phyloP scores from a whole-genome alignment of 2,113 vertebrate genomes.

The Dermatemys mawii region DNA sequence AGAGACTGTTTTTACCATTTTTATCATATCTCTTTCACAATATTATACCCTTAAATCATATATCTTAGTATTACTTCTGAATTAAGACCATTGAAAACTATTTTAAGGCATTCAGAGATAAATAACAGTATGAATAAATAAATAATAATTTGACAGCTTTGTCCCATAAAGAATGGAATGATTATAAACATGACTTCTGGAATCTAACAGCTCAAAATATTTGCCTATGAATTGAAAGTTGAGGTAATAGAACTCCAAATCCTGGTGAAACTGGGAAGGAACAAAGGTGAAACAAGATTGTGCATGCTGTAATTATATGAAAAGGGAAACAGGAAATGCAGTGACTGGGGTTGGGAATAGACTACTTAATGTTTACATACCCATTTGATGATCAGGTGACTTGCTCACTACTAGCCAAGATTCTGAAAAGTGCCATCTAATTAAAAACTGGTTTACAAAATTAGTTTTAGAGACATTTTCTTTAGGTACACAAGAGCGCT shows the following conservation, averaged over 20 bases:
- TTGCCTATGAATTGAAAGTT: neutral
- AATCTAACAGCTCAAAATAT: neutral
- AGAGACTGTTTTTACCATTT: conserved; percentile 16
- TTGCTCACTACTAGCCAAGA: neutral
- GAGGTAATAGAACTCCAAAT: neutral
- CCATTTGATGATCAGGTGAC: neutral
- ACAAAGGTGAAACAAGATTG: neutral
- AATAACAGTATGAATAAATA: conserved; percentile 52
- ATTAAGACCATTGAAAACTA: neutral
- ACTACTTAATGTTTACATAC: neutral
- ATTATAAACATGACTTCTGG: neutral
- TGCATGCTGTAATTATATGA: neutral
- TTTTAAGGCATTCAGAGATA: conserved; percentile 36
- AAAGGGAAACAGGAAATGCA: neutral
- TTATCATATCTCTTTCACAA: conserved; percentile 9
- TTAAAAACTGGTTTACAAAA: neutral
- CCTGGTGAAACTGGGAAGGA: neutral
- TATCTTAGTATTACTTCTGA: conserved; percentile 28
- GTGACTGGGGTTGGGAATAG: neutral
- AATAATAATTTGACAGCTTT: neutral
- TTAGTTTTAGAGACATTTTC: neutral
- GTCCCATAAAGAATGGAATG: neutral
- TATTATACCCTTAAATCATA: neutral
- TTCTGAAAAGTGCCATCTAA: neutral
- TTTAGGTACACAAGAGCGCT: neutral